These are phyloP conservation scores for Pygocentrus nattereri DNA, from an alignment of 2,797 vertebrate species.

Conservation along the genomic window DNA sequence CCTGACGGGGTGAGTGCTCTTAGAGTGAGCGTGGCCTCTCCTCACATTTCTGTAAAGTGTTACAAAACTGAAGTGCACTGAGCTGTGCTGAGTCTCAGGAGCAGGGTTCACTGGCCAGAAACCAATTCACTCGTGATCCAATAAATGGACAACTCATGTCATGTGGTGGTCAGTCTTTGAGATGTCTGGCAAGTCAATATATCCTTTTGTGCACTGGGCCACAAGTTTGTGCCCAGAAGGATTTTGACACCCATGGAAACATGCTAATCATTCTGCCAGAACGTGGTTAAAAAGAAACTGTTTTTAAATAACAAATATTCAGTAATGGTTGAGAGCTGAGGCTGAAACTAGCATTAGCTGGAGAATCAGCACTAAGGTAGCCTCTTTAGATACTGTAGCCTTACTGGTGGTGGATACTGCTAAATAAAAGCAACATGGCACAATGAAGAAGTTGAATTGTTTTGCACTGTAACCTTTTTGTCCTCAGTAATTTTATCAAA, in stretches of 20 bases:
- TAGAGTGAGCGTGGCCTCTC: not conserved
- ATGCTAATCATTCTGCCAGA: not conserved
- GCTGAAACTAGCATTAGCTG: too few species aligned
- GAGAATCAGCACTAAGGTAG: too few species aligned
- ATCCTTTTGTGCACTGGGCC: not conserved
- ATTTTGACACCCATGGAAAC: not conserved
- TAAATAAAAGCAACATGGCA: too few species aligned
- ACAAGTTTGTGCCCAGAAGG: not conserved
- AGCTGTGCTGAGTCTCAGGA: not conserved
- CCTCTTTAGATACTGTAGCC: too few species aligned
- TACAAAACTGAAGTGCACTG: not conserved
- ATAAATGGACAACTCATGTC: constrained; percentile 5
- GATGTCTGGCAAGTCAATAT: not conserved
- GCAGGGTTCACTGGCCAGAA: not conserved
- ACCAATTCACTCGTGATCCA: not conserved
- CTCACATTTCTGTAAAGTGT: not conserved
- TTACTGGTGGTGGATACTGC: too few species aligned
- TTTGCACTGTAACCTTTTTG: too few species aligned
- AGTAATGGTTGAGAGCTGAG: too few species aligned
- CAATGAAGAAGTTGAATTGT: too few species aligned
- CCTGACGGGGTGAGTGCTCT: not conserved
- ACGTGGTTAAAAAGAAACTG: too few species aligned
- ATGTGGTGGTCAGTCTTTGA: not conserved
- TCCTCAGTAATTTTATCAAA: too few species aligned
- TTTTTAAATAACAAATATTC: too few species aligned